Percentiles rank a stretch among this genome's conserved stretches.
These are phyloP conservation scores for Panopea generosa DNA, from an alignment of 2,888 invertebrate genomes.

Conservation along the genomic window DNA sequence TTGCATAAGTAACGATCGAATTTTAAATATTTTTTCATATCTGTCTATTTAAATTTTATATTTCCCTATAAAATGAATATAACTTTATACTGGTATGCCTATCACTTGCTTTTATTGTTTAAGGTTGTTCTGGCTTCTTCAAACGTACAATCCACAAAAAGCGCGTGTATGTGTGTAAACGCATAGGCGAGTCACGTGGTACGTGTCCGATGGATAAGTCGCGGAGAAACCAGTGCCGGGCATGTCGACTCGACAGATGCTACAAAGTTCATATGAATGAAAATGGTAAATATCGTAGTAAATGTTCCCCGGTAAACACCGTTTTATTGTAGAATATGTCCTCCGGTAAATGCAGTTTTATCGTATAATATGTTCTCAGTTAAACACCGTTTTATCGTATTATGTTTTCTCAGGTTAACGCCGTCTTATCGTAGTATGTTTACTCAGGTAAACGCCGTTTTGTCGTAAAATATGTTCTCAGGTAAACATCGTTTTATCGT, in stretches of 20 bases:
- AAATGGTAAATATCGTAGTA: conserved; percentile 90
- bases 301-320: not conserved
- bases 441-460: no score
- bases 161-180: conserved; percentile 97
- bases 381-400: no score
- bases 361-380: not conserved
- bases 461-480: no score
- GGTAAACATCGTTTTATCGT: no score
- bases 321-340: not conserved
- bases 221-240: conserved; percentile 97
- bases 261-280: conserved; percentile 97
- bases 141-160: conserved; percentile 96
- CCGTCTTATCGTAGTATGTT: no score
- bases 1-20: no score
- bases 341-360: not conserved
- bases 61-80: no score
- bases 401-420: no score
- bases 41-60: no score
- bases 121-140: conserved; percentile 84
- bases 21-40: no score
- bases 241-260: conserved; percentile 96
- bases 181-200: conserved; percentile 93
- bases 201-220: conserved; percentile 97
- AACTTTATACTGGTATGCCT: no score
- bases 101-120: not conserved